Base-by-base conservation (phyloP, 1,140 invertebrate species). In the Probaryconus sp. region DNA sequence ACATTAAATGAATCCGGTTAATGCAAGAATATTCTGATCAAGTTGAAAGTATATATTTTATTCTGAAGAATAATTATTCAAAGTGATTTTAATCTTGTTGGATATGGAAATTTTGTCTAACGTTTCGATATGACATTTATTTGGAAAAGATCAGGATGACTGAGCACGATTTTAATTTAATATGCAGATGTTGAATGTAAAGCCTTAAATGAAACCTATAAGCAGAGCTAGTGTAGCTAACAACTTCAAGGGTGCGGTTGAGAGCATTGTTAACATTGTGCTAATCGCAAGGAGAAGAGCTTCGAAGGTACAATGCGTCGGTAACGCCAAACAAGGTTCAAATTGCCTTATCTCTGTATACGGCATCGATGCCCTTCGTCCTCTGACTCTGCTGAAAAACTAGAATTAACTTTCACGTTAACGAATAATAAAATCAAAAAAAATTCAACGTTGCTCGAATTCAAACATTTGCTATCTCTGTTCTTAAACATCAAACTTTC, bases 311-410 rank as follows among this genome's bases (percentile, higher is more conserved):
- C 73, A 72, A 76, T 73, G 42, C 53, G 72, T 61, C 75, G 69
- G 78, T 79, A 85, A 81, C 70, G 78, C 82, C 80, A 81, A 84
- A 81, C 83, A 82, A 81, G 81, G 78, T 77, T 77, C 55, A 83
- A 83, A 83, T 85, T 83, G 80, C 79, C 83, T 73, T 72, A 77
- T 77, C 74, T 83, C 81, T 81, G 79, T 81, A 82, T 79, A 78
- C 58, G 78, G n/a, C n/a, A n/a, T n/a, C n/a, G n/a, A n/a, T n/a
- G 78, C 71, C 75, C 69, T 75, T 79, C 77, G 76, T 45, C 58
- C 74, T 68, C 58, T 69, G 33, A 14, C 67, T 61, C 11, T 43
- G 28, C 53, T 55, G 63, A n/a, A n/a, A n/a, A 64, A 58, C 47
- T 55, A 28, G 18, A 55, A 42, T 45, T 53, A 50, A 48, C 21